Base-by-base conservation (phyloP, 2,797 vertebrate species). In the Chaunax sp. region DNA sequence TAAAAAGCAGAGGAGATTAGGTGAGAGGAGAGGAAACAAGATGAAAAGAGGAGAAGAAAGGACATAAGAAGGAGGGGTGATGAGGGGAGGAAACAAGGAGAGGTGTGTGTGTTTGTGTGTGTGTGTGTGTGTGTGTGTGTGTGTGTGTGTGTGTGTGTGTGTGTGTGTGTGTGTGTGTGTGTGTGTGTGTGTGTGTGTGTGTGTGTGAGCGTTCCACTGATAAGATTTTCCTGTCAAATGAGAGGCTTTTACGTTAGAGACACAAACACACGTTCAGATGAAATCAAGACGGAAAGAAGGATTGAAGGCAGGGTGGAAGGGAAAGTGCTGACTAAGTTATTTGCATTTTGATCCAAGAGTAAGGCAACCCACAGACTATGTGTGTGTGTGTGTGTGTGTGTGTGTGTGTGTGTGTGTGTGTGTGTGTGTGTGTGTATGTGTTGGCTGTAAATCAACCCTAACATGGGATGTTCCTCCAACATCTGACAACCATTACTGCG, bases 401-500 rank as follows among this genome's bases (percentile, higher is more conserved):
- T 53, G 19, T 51, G 71, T 67, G 63, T 47, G 52, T 37, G 55
- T 38, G 59, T 56, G 52, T 35, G 49, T 46, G 57, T 33, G 50
- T 66, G 52, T 15, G 45, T 75, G 50, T 60, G 58, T 64, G 61
- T 62, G 66, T 30, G 28, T 30, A 9, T 30, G 28, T 60, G 43
- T 57, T 86, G 67, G 83, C 80, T 59, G 61, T 22, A 70, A 77
- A 45, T 86, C 78, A 78, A 75, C 44, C 51, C 57, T 61, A 64
- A 84, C 80, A 78, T 69, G 69, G 65, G 83, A 83, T 80, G 77
- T 71, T 85, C 77, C 78, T 78, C 62, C 79, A 78, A 86, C 84
- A 86, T 90, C 82, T 85, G 85, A 80, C 69, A 84, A 64, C 68
- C 74, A 87, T 89, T 89, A 88, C 53, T 55, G 69, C 79, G 66